Percentiles rank a stretch among this genome's conserved stretches.
These are phyloP conservation scores for Podilymbus podiceps DNA, from an alignment of 2,113 vertebrate species.

Conservation along the genomic window DNA sequence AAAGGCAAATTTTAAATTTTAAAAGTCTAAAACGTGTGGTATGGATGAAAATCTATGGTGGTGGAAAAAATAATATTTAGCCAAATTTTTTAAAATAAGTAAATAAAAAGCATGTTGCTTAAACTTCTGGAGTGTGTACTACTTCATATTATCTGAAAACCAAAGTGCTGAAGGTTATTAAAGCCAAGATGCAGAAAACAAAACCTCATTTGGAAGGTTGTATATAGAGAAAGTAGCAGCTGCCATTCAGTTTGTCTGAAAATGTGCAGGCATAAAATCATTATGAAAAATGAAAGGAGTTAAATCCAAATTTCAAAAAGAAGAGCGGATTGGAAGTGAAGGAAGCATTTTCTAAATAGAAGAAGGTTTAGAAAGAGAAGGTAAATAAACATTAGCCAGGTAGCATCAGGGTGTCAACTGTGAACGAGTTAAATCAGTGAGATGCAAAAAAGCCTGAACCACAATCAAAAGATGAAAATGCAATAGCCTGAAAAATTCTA, in stretches of 20 bases:
- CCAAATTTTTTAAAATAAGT: not conserved
- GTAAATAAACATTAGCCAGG: not conserved
- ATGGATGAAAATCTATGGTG: not conserved
- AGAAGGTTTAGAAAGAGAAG: not conserved
- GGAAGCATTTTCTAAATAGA: not conserved
- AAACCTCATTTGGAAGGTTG: not conserved
- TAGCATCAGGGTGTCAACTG: not conserved
- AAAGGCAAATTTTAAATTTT: not conserved
- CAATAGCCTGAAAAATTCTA: not conserved
- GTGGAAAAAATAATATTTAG: not conserved
- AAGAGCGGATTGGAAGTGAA: not conserved
- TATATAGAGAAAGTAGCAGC: not conserved
- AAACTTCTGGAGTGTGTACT: not conserved
- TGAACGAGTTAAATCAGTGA: not conserved
- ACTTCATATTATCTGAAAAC: not conserved
- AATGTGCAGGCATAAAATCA: not conserved
- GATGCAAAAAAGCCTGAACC: not conserved
- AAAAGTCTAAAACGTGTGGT: not conserved
- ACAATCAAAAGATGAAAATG: not conserved
- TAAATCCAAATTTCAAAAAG: not conserved
- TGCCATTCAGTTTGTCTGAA: not conserved
- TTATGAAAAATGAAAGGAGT: not conserved
- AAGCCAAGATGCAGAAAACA: not conserved
- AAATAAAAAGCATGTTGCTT: not conserved
- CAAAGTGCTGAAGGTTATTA: not conserved